phyloP scores from a whole-genome alignment of 2,797 vertebrate genomes.

The Enteromius fasciolatus region DNA sequence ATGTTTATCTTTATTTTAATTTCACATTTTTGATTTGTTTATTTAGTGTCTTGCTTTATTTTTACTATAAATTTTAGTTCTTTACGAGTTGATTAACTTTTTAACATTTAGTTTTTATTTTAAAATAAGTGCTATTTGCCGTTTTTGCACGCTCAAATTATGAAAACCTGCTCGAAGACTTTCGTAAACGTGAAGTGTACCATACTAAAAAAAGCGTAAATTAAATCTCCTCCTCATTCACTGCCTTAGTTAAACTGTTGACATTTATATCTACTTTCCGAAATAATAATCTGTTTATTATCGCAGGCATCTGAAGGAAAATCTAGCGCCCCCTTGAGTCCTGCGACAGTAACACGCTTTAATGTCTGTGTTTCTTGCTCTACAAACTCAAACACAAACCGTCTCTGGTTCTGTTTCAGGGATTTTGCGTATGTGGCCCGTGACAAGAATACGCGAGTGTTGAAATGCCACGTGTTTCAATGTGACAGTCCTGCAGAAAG shows the following conservation, averaged over 20 bases:
- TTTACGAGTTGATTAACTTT: background rate
- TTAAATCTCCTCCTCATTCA: background rate
- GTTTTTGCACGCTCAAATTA: background rate
- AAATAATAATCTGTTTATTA: background rate
- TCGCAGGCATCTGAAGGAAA: background rate
- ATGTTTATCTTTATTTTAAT: background rate
- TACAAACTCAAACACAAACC: background rate
- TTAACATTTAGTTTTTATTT: background rate
- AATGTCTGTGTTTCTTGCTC: background rate
- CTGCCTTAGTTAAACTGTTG: background rate
- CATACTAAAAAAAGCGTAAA: background rate
- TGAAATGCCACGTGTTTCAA: constrained; percentile 99
- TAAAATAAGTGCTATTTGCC: background rate
- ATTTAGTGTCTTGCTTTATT: background rate
- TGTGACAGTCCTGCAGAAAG: constrained; percentile 98
- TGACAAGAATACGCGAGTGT: constrained; percentile 94
- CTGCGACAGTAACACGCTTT: background rate
- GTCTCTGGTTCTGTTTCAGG: constrained; percentile 71
- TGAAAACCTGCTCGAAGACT: background rate
- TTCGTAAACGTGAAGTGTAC: background rate
- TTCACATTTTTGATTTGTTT: background rate
- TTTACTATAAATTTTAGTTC: background rate
- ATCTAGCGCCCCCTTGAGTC: background rate
- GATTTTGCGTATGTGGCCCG: constrained; percentile 98
- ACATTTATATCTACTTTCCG: background rate